Percentiles rank a stretch among this genome's conserved stretches.
Conservation (phyloP, 2,888 invertebrate genomes). For the Desoria tigrina region DNA sequence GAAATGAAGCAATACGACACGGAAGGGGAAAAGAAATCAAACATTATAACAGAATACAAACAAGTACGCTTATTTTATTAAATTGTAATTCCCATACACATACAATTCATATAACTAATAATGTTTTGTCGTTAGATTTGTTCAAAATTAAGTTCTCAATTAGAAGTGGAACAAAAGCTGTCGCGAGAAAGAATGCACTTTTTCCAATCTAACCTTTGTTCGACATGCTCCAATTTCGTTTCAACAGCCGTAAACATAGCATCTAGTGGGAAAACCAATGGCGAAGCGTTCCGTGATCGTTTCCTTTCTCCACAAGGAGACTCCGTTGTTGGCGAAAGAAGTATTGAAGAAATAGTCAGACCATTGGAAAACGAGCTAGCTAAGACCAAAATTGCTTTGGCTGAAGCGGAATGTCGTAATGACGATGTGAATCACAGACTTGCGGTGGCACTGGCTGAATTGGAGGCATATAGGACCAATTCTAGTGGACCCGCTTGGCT, state of each 20-base stretch:
- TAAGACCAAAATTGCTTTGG: conserved; percentile 93
- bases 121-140: conserved; percentile 57
- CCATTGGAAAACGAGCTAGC: conserved; percentile 94
- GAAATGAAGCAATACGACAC: conserved; percentile 73
- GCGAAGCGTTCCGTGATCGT: conserved; percentile 10
- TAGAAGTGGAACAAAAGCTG: conserved; percentile 49
- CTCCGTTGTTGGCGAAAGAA: conserved; percentile 12
- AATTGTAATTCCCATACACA: too few relatives aligned
- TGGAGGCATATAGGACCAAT: conserved; percentile 39
- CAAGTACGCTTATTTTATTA: conserved; percentile 62
- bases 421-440: conserved; percentile 49
- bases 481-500: conserved; percentile 36
- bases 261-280: conserved; percentile 31
- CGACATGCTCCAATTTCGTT: conserved; percentile 45
- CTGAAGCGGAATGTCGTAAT: conserved; percentile 87
- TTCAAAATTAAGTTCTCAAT: conserved; percentile 62
- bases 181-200: conserved; percentile 46
- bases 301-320: background rate
- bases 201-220: conserved; percentile 50
- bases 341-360: conserved; percentile 61
- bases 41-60: conserved; percentile 89
- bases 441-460: conserved; percentile 34
- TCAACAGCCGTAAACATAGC: conserved; percentile 48
- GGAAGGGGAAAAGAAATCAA: conserved; percentile 72
- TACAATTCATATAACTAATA: background rate